Evolutionary conservation across 2,888 invertebrate genomes (phyloP).

Genomic region (Mimas tiliae): DNA sequence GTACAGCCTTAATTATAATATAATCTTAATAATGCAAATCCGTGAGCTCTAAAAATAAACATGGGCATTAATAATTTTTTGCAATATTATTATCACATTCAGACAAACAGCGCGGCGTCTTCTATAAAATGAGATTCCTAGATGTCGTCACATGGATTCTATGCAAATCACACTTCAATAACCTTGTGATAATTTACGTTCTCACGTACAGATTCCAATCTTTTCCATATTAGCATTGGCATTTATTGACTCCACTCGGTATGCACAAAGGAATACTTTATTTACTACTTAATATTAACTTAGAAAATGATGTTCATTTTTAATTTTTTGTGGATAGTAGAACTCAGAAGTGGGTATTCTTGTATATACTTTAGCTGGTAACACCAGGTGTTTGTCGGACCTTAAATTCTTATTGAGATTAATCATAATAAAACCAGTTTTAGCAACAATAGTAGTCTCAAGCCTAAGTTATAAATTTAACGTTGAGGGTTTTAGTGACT

Average conservation of each 20-base stretch:
- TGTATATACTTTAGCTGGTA: no score
- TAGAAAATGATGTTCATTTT: background rate
- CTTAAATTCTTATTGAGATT: no score
- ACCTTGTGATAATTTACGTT: conserved; percentile 66
- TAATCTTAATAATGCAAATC: background rate
- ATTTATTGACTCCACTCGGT: conserved; percentile 43
- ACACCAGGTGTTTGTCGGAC: no score
- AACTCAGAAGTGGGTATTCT: no score
- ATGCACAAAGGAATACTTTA: conserved; percentile 1
- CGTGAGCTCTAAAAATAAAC: background rate
- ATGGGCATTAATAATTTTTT: background rate
- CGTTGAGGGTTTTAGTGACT: no score
- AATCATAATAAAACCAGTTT: no score
- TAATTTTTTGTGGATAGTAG: background rate
- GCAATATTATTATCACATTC: background rate
- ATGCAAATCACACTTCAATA: conserved; percentile 61
- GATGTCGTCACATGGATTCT: conserved; percentile 68
- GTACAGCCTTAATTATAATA: background rate
- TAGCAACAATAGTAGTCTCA: no score
- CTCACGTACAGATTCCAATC: conserved; percentile 53
- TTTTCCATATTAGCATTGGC: conserved; percentile 46
- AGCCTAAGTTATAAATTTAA: no score
- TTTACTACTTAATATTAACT: background rate
- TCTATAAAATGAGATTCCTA: conserved; percentile 32
- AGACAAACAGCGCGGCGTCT: background rate